Evolutionary conservation across 2,888 invertebrate species (phyloP).

Genomic region (Margaritifera margaritifera): DNA sequence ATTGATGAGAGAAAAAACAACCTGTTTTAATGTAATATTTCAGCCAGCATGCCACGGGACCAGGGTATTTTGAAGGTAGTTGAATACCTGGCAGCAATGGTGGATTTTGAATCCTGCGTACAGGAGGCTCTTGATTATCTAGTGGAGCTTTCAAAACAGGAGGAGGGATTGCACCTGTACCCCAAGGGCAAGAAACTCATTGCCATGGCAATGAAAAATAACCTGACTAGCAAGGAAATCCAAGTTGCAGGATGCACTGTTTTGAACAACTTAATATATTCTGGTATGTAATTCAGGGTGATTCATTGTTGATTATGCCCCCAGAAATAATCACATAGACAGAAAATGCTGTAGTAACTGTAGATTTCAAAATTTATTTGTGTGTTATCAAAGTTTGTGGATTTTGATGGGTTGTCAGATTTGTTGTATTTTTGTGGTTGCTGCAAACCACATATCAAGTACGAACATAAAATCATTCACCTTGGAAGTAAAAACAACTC

Average conservation of each 20-base stretch:
- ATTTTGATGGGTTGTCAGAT: too few species aligned
- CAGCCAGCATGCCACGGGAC: conserved; percentile 56
- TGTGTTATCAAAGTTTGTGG: too few species aligned
- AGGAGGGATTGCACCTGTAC: conserved; percentile 46
- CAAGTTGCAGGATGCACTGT: conserved; percentile 60
- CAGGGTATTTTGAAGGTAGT: conserved; percentile 54
- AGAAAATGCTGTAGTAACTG: too few species aligned
- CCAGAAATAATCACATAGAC: too few species aligned
- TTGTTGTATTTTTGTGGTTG: too few species aligned
- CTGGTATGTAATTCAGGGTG: conserved; percentile 41
- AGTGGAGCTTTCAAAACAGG: conserved; percentile 51
- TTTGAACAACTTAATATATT: conserved; percentile 57
- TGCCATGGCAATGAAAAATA: conserved; percentile 65
- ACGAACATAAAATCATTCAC: too few species aligned
- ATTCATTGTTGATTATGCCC: too few species aligned
- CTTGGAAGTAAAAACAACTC: too few species aligned
- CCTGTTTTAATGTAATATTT: background rate
- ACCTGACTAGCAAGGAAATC: conserved; percentile 56
- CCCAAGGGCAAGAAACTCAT: conserved; percentile 61
- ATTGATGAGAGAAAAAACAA: background rate
- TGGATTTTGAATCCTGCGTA: conserved; percentile 62
- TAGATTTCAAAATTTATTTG: too few species aligned
- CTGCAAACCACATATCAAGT: too few species aligned
- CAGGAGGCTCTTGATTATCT: conserved; percentile 59
- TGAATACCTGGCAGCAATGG: conserved; percentile 59